Evolutionary conservation across 2,797 vertebrate species (phyloP).

Genomic region (Lepus oiostolus): DNA sequence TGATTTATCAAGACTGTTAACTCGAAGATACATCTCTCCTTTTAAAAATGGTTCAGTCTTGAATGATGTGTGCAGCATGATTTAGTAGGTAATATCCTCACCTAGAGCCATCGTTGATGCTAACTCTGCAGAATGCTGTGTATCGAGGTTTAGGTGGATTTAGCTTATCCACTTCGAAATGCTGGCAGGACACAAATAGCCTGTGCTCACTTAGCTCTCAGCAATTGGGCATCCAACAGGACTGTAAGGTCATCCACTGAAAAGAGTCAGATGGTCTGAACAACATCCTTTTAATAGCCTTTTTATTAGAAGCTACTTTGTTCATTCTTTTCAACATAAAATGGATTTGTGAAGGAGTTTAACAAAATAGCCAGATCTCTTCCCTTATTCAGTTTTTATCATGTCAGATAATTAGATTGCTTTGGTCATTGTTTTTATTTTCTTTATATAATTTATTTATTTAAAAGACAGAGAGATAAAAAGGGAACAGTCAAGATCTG

Average conservation of each 20-base stretch:
- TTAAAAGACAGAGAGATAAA: no score
- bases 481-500: no score
- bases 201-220: neutral
- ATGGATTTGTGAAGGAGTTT: neutral
- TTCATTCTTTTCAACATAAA: neutral
- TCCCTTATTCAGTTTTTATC: slow-evolving; percentile 8
- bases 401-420: neutral
- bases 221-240: neutral
- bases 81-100: slow-evolving; percentile 44
- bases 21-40: neutral
- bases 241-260: neutral
- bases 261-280: neutral
- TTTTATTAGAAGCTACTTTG: slow-evolving; percentile 37
- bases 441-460: neutral
- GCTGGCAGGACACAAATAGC: neutral
- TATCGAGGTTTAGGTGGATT: neutral
- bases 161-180: slow-evolving; percentile 4
- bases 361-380: neutral
- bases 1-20: slow-evolving; percentile 59
- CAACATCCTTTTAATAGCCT: neutral
- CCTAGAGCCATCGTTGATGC: neutral
- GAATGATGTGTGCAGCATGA: neutral
- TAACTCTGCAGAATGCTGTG: neutral
- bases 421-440: neutral
- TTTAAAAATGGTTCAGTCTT: slow-evolving; percentile 1